Base-by-base conservation (phyloP, 2,888 invertebrate genomes). In the Choristoneura rosaceana region DNA sequence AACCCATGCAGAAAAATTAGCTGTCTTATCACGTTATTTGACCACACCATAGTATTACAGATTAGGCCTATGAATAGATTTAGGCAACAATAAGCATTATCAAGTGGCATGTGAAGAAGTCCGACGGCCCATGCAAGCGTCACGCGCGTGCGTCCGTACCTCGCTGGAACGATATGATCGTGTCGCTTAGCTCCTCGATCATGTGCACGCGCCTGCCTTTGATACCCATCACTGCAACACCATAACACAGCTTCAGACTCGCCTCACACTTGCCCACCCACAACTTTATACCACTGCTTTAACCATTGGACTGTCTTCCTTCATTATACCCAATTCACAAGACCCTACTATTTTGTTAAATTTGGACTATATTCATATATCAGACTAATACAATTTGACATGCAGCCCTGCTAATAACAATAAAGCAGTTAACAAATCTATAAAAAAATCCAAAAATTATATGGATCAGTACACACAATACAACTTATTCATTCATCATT, bases 141-240 rank as follows among this genome's bases (percentile, higher is more conserved):
- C 81, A 78, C 79, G 79, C 79, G 85, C 86, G 89, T 89, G 91
- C 89, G 81, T 87, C 91, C 96, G 96, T 98, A 98, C 98, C 98
- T 98, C 98, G 97, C 96, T 99, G 99, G 96, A 99, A 99, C 93
- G 99, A 99, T 95, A 99, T 99, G 94, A 99, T 98, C 90, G 99
- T 99, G 95, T 98, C 98, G 95, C 98, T 98, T 95, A 99, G 96
- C 95, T 99, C 98, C 96, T 99, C 99, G 94, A 99, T 99, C 97
- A 99, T 98, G 95, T 99, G 99, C 94, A 99, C 98, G 93, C 99
- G 96, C 89, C 99, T 96, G 92, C 99, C 99, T 95, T 98, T 98
- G 96, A 99, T 98, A 95, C 99, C 99, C 99, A 99, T 99, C 96
- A 99, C 99, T 99, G 96, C 85, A 95, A 95, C 93, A 94, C 92